Base-by-base conservation (phyloP, 2,888 invertebrate species). In the Acanthococcus lagerstroemiae region DNA sequence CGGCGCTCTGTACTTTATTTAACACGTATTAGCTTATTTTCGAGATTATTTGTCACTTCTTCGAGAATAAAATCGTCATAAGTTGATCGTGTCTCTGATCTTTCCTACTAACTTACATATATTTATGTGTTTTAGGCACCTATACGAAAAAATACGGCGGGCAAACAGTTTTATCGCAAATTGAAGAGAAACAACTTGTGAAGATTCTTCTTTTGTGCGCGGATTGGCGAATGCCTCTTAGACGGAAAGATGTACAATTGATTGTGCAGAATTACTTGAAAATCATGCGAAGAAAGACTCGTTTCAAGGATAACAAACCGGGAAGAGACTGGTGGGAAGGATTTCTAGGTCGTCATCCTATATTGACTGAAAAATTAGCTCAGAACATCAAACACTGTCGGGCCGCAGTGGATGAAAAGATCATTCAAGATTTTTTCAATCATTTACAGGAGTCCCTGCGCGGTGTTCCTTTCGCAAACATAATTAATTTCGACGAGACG, bases 401-500 rank as follows among this genome's bases (percentile, higher is more conserved):
- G 21, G 54, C 37, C 12, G 30, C 25, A 21, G 37, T 63, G n/a
- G 22, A 52, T 12, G 37, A 24, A 22, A 15, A 50, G 30, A 54
- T 27, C 6, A 19, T 63, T 3, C n/a, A 17, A 9, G 27, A 4
- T 27, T 63, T 52, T 37, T 37, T 63, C 30, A 15, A 63, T 17
- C 27, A 63, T 17, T 37, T 63, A 17, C 3, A 44, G 26, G 61
- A 48, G 3, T 45, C 21, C 22, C 26, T 61, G 21, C 27, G 26
- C 7, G 55, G 54, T 48, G 55, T 65, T 30, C 17, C 54, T 44
- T 2, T 54, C 27, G 44, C 9, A 19, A 37, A 52, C 27, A 65
- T 65, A 19, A 37, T 52, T 9, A 65, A 65, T 37, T 65, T 37
- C 30, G 55, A 65, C n/a, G 55, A 65, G 54, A 54, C 54, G n/a